Base-by-base conservation (phyloP, 2,888 invertebrate genomes). In the Limenitis camilla region DNA sequence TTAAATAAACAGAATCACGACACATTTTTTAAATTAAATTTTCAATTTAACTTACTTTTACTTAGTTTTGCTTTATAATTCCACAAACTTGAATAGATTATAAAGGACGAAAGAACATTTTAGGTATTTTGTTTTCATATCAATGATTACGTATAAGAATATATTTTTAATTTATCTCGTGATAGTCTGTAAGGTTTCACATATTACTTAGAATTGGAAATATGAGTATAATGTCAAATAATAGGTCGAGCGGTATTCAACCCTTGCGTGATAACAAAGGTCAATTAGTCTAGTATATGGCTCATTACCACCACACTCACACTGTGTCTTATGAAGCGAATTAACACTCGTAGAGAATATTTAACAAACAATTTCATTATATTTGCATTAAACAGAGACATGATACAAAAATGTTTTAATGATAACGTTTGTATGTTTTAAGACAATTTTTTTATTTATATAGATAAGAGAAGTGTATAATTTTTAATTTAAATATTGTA, bases 71-170 rank as follows among this genome's bases (percentile, higher is more conserved):
- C 19, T 9, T 33, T 8, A 33, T 33, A 33, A 33, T 9, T 9
- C 8, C 7, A 8, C 7, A 33, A 33, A 9, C 1, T 33, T 33
- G 33, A 9, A 33, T 1, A 8, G 33, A 4, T 7, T 4, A 8
- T 33, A 7, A 33, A 8, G 9, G 33, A 33, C 9, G 9, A 33
- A 62, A n/a, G 47, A 38, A 49, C 41, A 52, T 43, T 53, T 45
- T 35, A 9, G 28, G 29, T 31, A 43, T 44, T 19, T 30, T 38
- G 35, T 40, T 42, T 38, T 40, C 19, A 19, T 19, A 19, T 19
- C 19, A 3, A 19, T 19, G 19, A 19, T n/a, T n/a, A 19, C 19
- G 46, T 42, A 45, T 48, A 46, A 43, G 33, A 52, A 44, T 42
- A 46, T 43, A 33, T 42, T 38, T 54, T 57, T 48, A 32, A 53